Evolutionary conservation across 2,113 vertebrate genomes (phyloP).

Genomic region (Bos javanicus): DNA sequence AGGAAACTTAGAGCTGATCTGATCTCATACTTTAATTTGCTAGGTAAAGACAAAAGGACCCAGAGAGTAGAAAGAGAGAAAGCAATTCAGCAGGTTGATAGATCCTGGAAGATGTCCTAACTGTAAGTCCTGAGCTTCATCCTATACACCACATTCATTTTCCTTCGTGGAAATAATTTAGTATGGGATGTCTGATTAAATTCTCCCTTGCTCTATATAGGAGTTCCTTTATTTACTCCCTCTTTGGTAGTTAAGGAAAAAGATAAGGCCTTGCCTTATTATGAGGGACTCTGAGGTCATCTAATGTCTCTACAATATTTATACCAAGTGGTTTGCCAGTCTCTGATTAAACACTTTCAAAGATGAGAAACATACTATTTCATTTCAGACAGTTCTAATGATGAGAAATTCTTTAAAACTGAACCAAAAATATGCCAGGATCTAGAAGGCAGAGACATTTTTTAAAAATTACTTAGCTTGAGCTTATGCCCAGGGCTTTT

Average conservation of each 20-base stretch:
- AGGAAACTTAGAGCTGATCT: not conserved
- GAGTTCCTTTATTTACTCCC: not conserved
- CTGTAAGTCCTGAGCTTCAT: not conserved
- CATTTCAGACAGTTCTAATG: not conserved
- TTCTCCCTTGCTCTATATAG: not conserved
- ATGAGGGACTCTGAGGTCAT: not conserved
- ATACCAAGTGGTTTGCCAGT: not conserved
- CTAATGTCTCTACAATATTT: not conserved
- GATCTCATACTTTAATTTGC: not conserved
- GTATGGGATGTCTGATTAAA: not conserved
- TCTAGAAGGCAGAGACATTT: not conserved
- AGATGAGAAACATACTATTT: not conserved
- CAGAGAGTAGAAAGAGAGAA: not conserved
- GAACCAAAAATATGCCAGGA: not conserved
- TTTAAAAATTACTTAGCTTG: not conserved
- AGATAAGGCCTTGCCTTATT: not conserved
- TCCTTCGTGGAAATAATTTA: not conserved
- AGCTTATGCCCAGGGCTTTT: not conserved
- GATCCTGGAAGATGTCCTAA: not conserved
- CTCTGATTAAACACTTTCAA: conserved; percentile 14
- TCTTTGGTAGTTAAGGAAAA: not conserved
- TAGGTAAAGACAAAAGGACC: not conserved
- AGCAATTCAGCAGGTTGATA: not conserved
- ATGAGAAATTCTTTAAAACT: conserved; percentile 38
- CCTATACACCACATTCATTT: not conserved